Percentiles rank a stretch among this genome's conserved stretches.
These are phyloP conservation scores for Aphrocallistes beatrix DNA, from an alignment of 37 sponge, comb jelly and placozoan genomes.

Conservation along the genomic window DNA sequence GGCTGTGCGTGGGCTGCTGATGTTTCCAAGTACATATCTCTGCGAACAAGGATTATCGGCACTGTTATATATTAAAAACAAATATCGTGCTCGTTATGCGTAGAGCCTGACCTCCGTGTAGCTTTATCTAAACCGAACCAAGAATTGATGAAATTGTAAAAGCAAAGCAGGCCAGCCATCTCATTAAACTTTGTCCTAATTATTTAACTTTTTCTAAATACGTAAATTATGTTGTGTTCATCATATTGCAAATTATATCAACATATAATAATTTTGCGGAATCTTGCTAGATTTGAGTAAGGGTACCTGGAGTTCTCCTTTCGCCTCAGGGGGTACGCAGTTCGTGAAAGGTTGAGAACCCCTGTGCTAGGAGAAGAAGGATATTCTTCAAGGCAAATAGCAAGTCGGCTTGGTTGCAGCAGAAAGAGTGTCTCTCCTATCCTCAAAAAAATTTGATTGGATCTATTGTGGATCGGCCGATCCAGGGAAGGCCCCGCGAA, in stretches of 20 bases:
- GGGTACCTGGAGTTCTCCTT: slow-evolving; percentile 13
- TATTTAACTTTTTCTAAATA: slow-evolving; percentile 15
- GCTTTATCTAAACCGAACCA: slow-evolving; percentile 12
- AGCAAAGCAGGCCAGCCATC: slow-evolving; percentile 19
- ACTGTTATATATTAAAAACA: slow-evolving; percentile 18
- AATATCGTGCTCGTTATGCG: slow-evolving; percentile 17
- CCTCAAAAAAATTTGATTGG: too few relatives aligned
- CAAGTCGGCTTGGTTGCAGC: too few relatives aligned
- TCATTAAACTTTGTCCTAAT: slow-evolving; percentile 13
- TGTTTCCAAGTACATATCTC: slow-evolving; percentile 20
- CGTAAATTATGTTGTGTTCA: slow-evolving; percentile 16
- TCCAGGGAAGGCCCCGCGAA: too few relatives aligned
- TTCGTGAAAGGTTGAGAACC: slow-evolving; percentile 20
- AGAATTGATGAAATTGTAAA: slow-evolving; percentile 16
- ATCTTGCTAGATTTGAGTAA: slow-evolving; percentile 7
- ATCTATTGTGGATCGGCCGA: too few relatives aligned
- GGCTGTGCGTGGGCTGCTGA: slow-evolving; percentile 19
- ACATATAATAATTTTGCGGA: slow-evolving; percentile 6
- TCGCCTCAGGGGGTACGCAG: slow-evolving; percentile 11
- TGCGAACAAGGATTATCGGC: slow-evolving; percentile 17
- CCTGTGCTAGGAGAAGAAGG: too few relatives aligned
- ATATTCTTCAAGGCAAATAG: too few relatives aligned
- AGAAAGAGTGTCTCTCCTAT: too few relatives aligned
- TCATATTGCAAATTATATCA: slow-evolving; percentile 18
- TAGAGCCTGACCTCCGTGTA: slow-evolving; percentile 21